Conservation (phyloP, 2,797 vertebrate genomes). For the Sarcoramphus papa region DNA sequence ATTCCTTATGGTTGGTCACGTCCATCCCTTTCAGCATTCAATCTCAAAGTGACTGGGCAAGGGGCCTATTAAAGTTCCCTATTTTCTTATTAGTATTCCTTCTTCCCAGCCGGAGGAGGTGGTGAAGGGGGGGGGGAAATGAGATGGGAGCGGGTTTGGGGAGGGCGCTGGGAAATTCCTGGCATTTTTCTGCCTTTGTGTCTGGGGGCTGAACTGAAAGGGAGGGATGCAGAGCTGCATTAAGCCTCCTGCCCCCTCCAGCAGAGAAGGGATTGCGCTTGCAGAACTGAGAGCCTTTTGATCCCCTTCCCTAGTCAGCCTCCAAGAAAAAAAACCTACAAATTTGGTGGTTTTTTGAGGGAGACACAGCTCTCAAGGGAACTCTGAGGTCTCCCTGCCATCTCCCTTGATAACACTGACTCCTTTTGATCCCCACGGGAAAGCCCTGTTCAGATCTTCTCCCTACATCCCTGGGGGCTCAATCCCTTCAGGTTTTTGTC, state of each 20-base stretch:
- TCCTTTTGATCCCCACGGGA: background rate
- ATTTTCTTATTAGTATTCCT: conserved; percentile 16
- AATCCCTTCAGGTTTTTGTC: background rate
- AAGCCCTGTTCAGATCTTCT: background rate
- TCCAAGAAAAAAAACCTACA: background rate
- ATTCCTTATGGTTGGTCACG: conserved; percentile 13
- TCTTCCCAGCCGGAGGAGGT: background rate
- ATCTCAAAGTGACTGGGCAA: background rate
- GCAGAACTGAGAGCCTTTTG: background rate
- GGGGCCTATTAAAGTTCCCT: background rate
- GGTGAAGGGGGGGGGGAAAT: background rate
- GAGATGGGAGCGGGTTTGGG: conserved; percentile 45
- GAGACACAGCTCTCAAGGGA: background rate
- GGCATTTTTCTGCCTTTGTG: conserved; percentile 76
- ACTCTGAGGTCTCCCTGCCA: background rate
- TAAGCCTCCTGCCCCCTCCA: conserved; percentile 54
- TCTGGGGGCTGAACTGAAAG: conserved; percentile 67
- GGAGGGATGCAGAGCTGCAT: conserved; percentile 40
- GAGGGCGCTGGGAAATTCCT: conserved; percentile 73
- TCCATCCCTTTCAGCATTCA: background rate
- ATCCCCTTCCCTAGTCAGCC: background rate
- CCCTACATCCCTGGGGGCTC: background rate
- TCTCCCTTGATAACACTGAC: background rate
- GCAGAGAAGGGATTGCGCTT: conserved; percentile 42
- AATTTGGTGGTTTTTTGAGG: background rate